Percentiles rank a stretch among this genome's conserved stretches.
Conservation (phyloP, 2,113 vertebrate species). For the Arenaria interpres region DNA sequence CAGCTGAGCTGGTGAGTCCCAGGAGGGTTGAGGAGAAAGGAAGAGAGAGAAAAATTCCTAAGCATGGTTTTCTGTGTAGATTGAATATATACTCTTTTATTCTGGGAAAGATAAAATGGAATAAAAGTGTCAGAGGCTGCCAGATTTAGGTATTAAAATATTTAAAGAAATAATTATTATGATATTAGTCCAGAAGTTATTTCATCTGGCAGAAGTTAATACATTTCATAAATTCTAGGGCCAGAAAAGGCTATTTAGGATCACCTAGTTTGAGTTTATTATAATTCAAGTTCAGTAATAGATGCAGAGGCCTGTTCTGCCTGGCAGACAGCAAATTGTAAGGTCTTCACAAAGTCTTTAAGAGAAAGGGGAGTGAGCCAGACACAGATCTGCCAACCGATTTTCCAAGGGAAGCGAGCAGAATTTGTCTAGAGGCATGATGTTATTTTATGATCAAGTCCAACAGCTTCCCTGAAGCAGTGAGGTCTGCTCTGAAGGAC, state of each 20-base stretch:
- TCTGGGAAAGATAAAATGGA: background rate
- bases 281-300: background rate
- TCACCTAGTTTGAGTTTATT: conserved; percentile 2
- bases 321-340: background rate
- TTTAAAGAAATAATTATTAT: conserved; percentile 38
- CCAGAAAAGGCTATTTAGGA: conserved; percentile 1
- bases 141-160: conserved; percentile 22
- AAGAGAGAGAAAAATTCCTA: background rate
- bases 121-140: background rate
- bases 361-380: background rate
- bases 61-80: background rate
- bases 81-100: background rate
- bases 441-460: background rate
- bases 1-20: background rate
- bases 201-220: conserved; percentile 1
- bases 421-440: background rate
- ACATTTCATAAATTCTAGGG: background rate
- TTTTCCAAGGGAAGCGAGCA: accelerated
- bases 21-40: background rate
- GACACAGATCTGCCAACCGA: background rate
- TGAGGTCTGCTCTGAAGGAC: background rate
- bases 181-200: conserved; percentile 12
- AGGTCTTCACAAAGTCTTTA: background rate
- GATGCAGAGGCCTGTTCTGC: background rate
- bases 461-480: background rate